Base-by-base conservation (phyloP, 2,797 vertebrate genomes). In the Astyanax mexicanus region DNA sequence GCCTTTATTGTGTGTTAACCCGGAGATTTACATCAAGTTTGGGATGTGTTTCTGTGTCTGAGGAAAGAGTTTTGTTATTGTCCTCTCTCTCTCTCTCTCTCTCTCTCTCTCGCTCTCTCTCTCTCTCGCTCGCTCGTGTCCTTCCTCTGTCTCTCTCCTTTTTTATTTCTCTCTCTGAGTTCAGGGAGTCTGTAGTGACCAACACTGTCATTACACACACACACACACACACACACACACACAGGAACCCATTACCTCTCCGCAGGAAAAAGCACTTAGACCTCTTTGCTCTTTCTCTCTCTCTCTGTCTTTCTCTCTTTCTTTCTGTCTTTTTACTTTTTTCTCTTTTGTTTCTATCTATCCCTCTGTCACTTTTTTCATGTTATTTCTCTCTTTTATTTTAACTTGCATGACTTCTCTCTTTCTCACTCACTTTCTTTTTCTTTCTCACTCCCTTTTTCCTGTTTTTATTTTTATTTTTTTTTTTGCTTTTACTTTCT, bases 191-290 rank as follows among this genome's bases (percentile, higher is more conserved):
- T 77, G 62, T 71, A 64, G 42, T 25, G 70, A 74, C 74, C 44
- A 77, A 74, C 77, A 77, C 78, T 77, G 75, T 80, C 69, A 82
- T 80, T 80, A 83, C 72, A 60, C 32, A 72, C 51, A 54, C 51
- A 54, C 51, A 54, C 29, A 32, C 29, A 32, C 29, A 32, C 29
- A 32, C 29, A 32, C 29, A 32, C 77, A 73, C 82, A 77, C 80
- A 83, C 73, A 78, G 32, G 71, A 77, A 80, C 75, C 78, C 81
- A 84, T 85, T 85, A 84, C 77, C 57, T 77, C 77, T 72, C 60
- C 69, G 80, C 75, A 74, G 80, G 80, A 84, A 81, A 82, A 72
- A 84, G 80, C 80, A 86, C 81, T 83, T 75, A 80, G 69, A 58
- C 81, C 51, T 75, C 57, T 55, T 13, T 42, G 37, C 60, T 27